Evolutionary conservation across 2,113 vertebrate genomes (phyloP).

Genomic region (Larimichthys crocea): DNA sequence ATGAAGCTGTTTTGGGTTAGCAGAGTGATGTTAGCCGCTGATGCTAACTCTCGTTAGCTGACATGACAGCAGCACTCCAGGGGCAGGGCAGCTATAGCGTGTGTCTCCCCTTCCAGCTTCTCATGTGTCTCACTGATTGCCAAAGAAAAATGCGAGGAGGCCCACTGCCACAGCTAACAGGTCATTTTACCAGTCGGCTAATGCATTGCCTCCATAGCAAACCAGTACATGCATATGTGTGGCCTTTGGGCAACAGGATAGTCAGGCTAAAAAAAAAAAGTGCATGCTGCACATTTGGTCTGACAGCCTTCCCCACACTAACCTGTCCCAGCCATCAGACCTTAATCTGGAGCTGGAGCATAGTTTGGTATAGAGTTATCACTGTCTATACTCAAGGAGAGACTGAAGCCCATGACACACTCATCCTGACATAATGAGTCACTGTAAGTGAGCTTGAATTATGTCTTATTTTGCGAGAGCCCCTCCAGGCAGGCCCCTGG

Average conservation of each 20-base stretch:
- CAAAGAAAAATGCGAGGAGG: constrained; percentile 66
- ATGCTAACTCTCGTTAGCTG: constrained; percentile 58
- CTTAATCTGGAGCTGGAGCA: neutral
- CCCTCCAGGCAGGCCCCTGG: constrained; percentile 33
- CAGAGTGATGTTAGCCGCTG: constrained; percentile 48
- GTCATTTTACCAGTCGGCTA: constrained; percentile 44
- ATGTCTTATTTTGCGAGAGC: neutral
- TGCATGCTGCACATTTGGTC: constrained; percentile 30
- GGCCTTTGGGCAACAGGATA: constrained; percentile 10
- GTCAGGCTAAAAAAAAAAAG: constrained; percentile 2
- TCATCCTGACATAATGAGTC: neutral
- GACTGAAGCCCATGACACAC: neutral
- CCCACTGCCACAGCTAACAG: constrained; percentile 41
- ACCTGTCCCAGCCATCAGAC: constrained; percentile 28
- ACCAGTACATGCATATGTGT: neutral
- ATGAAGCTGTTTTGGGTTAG: constrained; percentile 33
- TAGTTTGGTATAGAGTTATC: neutral
- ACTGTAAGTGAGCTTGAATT: neutral
- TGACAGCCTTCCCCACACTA: neutral
- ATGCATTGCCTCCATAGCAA: constrained; percentile 10
- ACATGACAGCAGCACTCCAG: constrained; percentile 54
- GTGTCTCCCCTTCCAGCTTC: constrained; percentile 45
- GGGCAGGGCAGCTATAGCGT: constrained; percentile 39
- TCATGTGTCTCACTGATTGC: constrained; percentile 69
- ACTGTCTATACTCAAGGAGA: neutral